Base-by-base conservation (phyloP, 2,113 vertebrate genomes). In the Pseudorasbora parva region DNA sequence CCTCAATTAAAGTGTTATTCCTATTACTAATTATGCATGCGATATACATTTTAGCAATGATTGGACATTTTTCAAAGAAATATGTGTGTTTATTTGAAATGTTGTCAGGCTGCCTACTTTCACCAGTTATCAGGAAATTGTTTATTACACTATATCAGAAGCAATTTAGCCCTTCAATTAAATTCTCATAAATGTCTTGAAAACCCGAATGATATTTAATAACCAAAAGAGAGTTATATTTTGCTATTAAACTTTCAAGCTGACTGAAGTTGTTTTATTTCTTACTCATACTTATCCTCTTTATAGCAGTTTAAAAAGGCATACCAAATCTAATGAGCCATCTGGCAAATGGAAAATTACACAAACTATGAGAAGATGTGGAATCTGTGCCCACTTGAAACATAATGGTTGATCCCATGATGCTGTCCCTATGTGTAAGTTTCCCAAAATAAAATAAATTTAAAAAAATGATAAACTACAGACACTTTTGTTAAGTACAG, bases 111-210 rank as follows among this genome's bases (percentile, higher is more conserved):
- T 88, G 87, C 77, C 68, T 41, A 86, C 75, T 84, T 85, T 85
- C 56, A 45, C 25, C 54, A 57, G 27, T 45, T 25, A 85, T 87
- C 88, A 89, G 81, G 86, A 82, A 69, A 85, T 87, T 92, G 92
- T 90, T 88, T 90, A 91, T 92, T 89, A 88, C 91, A 89, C 90
- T 87, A 85, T 78, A 87, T 78, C 41, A 68, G 93, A 92, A 89
- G 89, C 93, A 94, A 92, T 93, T 93, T 92, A 89, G 91, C 85
- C 85, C 86, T 79, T 88, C 92, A 92, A 94, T 94, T 94, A 94
- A 93, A 94, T 93, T 92, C 90, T 91, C 91, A 93, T 93, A 91
- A 93, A 90, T 49, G 90, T 88, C 90, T 89, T 88, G 60, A 86
- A 15, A 74, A 92, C 89, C 86, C 83, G 92, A 93, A 93, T 93